Conservation (phyloP, 2,113 vertebrate species). For the Oriolus oriolus region DNA sequence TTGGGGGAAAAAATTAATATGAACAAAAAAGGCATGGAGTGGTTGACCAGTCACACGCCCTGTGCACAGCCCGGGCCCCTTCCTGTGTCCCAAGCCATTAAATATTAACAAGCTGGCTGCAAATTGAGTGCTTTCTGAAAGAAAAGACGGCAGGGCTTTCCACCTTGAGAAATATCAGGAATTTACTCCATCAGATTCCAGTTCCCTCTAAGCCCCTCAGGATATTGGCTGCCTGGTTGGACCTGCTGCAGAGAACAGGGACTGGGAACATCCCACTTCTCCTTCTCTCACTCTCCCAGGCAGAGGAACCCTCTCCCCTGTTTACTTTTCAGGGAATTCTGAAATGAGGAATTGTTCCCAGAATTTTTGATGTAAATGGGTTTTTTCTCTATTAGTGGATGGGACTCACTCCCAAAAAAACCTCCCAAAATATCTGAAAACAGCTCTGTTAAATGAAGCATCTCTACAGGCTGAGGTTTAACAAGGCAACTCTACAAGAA, state of each 20-base stretch:
- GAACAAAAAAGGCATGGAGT: neutral
- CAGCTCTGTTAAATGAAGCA: neutral
- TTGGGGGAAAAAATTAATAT: neutral
- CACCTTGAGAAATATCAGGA: neutral
- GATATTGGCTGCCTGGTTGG: neutral
- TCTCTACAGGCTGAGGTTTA: neutral
- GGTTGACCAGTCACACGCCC: neutral
- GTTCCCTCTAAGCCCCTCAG: neutral
- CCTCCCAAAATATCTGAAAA: neutral
- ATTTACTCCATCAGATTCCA: neutral
- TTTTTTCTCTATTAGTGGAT: neutral
- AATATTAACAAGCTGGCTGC: neutral
- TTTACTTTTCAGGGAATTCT: neutral
- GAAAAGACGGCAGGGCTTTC: neutral
- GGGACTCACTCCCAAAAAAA: neutral
- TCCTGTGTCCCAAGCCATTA: neutral
- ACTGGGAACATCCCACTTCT: neutral
- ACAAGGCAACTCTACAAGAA: neutral
- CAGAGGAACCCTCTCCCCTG: neutral
- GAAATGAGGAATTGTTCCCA: neutral
- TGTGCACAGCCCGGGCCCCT: neutral
- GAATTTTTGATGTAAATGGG: neutral
- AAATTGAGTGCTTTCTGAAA: neutral
- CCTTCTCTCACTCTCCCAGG: neutral
- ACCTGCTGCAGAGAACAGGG: neutral